Conservation (phyloP, 1,140 invertebrate genomes). For the Platorchestia sp. region DNA sequence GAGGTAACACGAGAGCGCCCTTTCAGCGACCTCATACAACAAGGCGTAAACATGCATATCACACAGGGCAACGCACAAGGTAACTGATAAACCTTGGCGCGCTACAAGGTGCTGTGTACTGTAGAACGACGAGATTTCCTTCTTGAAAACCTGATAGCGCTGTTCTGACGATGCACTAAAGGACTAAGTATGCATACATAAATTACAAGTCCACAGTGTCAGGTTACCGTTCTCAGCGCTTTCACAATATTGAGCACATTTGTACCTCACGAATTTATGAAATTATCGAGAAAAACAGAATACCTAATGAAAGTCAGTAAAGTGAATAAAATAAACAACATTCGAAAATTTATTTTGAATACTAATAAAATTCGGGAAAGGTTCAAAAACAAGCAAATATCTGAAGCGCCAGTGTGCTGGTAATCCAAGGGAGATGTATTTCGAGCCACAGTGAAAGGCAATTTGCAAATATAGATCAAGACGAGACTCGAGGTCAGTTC, state of each 20-base stretch:
- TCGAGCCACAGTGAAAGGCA: not conserved
- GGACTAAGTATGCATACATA: not conserved
- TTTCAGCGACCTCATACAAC: not conserved
- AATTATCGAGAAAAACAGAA: no score
- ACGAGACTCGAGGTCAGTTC: not conserved
- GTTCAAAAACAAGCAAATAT: not conserved
- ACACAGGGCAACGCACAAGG: not conserved
- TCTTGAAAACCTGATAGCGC: not conserved
- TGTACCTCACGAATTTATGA: no score
- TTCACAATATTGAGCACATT: no score
- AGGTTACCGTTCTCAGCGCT: no score
- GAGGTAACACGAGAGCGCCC: not conserved
- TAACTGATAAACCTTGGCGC: not conserved
- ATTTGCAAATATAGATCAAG: not conserved
- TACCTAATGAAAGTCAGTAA: not conserved
- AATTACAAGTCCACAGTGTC: no score
- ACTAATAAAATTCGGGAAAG: not conserved
- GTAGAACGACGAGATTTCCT: not conserved
- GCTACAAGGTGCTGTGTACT: constrained; percentile 8
- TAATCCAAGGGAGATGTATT: not conserved
- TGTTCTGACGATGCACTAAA: not conserved
- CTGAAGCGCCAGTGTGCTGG: not conserved
- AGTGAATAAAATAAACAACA: not conserved
- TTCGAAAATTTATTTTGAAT: not conserved
- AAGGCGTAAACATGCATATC: not conserved